Evolutionary conservation across 2,113 vertebrate species (phyloP), one percentile per base, ranked within the genome.

Genomic region (Toxostoma redivivum): DNA sequence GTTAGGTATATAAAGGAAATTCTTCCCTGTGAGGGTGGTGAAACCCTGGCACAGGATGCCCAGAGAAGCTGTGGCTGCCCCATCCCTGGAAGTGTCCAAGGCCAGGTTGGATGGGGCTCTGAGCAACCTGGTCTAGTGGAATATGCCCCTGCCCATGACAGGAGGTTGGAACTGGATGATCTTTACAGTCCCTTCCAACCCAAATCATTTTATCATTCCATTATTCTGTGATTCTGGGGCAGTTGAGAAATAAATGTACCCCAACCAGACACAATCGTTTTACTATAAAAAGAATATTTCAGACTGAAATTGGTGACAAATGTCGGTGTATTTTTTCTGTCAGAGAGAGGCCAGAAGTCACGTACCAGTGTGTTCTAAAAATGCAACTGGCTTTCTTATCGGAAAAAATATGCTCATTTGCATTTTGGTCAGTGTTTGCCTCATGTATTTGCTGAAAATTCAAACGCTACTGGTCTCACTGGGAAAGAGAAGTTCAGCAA

Each of bases 401-500:
- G 35, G 35, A 44, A 61, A 38, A 22, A 22, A 1, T 16, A 11
- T 71, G 16, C 23, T 81, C 7, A 22, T 83, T 90, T 90, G 27
- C 61, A 35, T 80, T 92, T 90, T 90, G 40, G 23, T 64, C 10
- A 66, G 11, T n/a, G n/a, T 80, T 51, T 74, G 24, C 37, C 31
- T 64, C 44, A 2, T 5, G 5, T 37, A 35, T 90, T 86, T 74
- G 22, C 31, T 80, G 60, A 47, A 92, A 76, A 38, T 81, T 94
- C 58, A 64, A 25, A 47, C 2, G 1, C 16, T 78, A 1, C 30
- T 2, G 0, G n/a, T 64, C 5, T 57, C 17, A 5, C 15, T 50
- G 50, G 24, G 44, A 74, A 77, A 37, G 54, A 86, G 72, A 67
- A 37, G 6, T 77, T 90, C 14, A 76, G 40, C 44, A 92, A 48